Conservation (phyloP, 2,797 vertebrate species). For the Melanotaenia nigrans region DNA sequence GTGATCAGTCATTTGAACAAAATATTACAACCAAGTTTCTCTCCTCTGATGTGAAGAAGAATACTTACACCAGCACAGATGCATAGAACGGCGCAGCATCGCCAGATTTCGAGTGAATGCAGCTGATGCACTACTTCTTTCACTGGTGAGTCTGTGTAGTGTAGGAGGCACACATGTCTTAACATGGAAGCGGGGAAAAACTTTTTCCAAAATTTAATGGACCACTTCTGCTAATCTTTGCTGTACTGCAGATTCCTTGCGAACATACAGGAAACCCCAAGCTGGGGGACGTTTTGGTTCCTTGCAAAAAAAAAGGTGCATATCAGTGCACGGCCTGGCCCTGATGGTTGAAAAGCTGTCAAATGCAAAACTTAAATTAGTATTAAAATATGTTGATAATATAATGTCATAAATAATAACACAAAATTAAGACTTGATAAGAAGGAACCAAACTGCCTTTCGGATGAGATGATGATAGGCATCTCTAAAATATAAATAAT, state of each 20-base stretch:
- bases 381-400: not conserved
- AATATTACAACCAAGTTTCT: not conserved
- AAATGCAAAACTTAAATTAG: not conserved
- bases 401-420: too few species aligned
- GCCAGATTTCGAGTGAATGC: not conserved
- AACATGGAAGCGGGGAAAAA: not conserved
- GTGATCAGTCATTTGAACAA: not conserved
- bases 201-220: not conserved
- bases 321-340: not conserved
- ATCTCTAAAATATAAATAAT: not conserved
- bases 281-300: not conserved
- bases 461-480: not conserved
- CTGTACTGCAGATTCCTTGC: not conserved
- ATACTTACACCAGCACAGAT: not conserved
- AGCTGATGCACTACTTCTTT: not conserved
- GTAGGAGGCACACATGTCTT: not conserved
- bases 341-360: not conserved
- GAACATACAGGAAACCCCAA: not conserved
- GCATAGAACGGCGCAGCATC: not conserved
- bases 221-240: not conserved
- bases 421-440: not conserved
- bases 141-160: not conserved
- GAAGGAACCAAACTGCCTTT: not conserved
- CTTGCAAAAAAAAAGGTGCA: not conserved
- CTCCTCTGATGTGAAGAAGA: not conserved